A percentile compares a stretch with the other conserved stretches of the same genome.
Conservation (phyloP, 2,888 invertebrate species). For the Platerodrilus igneus region DNA sequence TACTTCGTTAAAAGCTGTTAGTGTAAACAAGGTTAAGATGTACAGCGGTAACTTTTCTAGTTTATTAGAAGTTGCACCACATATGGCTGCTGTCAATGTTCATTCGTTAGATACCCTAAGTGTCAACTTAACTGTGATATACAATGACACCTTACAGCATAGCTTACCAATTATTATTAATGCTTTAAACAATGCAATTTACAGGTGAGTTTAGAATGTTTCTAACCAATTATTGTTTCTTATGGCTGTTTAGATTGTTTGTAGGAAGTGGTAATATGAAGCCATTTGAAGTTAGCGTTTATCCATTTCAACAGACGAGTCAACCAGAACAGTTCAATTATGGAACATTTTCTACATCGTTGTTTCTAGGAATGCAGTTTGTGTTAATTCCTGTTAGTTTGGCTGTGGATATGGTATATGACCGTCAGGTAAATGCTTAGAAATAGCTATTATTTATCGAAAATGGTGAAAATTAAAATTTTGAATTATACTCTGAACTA, state of each 20-base stretch:
- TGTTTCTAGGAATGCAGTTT: constrained; percentile 78
- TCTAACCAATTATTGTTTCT: constrained; percentile 7
- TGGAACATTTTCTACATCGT: constrained; percentile 67
- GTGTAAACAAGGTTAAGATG: constrained; percentile 46
- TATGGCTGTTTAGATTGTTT: constrained; percentile 9
- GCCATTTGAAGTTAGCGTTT: constrained; percentile 61
- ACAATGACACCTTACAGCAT: constrained; percentile 77
- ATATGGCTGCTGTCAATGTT: constrained; percentile 64
- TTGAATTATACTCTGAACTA: too few species aligned
- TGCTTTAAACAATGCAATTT: constrained; percentile 65
- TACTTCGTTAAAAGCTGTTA: constrained; percentile 38
- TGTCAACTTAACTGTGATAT: constrained; percentile 59
- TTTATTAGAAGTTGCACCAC: constrained; percentile 58
- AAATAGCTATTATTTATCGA: constrained; percentile 12
- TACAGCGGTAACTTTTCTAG: constrained; percentile 65
- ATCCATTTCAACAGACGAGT: constrained; percentile 70
- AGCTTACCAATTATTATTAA: constrained; percentile 72
- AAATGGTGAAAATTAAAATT: too few species aligned
- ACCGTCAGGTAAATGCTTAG: constrained; percentile 63
- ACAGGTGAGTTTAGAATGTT: constrained; percentile 52
- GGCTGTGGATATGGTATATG: constrained; percentile 76
- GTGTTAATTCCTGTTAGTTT: constrained; percentile 71
- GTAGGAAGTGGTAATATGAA: constrained; percentile 27
- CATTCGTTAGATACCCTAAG: constrained; percentile 52
- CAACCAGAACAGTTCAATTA: constrained; percentile 69